Percentiles rank a stretch among this genome's conserved stretches.
Evolutionary conservation across 1,140 invertebrate species (phyloP).

Genomic region (Brachionus sp.): DNA sequence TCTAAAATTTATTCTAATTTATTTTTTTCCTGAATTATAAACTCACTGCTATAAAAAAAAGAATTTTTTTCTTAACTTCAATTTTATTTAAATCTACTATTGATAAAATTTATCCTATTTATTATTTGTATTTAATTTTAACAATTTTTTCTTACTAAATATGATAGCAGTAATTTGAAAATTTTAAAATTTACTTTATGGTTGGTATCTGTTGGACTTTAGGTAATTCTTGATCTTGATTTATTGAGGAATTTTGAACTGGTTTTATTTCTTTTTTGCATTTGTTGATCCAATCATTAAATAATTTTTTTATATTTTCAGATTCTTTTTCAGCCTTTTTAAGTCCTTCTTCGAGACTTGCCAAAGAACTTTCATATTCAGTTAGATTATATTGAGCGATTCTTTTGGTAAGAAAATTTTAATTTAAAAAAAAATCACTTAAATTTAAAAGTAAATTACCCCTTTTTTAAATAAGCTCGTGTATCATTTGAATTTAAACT

Average conservation of each 20-base stretch:
- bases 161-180: too few species aligned
- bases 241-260: background rate
- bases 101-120: too few species aligned
- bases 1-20: too few species aligned
- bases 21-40: too few species aligned
- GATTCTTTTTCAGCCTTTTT: slow-evolving; percentile 29
- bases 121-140: too few species aligned
- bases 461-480: slow-evolving; percentile 30
- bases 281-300: slow-evolving; percentile 38
- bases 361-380: background rate
- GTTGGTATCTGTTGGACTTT: background rate
- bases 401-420: background rate
- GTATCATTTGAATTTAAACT: slow-evolving; percentile 12
- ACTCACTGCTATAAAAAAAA: too few species aligned
- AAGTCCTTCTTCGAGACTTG: background rate
- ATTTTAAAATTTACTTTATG: background rate
- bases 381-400: slow-evolving; percentile 23
- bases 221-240: background rate
- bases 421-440: background rate
- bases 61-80: too few species aligned
- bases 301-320: background rate
- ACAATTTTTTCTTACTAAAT: too few species aligned
- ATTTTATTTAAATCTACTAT: too few species aligned
- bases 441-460: background rate
- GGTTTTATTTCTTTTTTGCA: slow-evolving; percentile 24